phyloP scores from a whole-genome alignment of 1,140 invertebrate species.

The Carposina sasakii region DNA sequence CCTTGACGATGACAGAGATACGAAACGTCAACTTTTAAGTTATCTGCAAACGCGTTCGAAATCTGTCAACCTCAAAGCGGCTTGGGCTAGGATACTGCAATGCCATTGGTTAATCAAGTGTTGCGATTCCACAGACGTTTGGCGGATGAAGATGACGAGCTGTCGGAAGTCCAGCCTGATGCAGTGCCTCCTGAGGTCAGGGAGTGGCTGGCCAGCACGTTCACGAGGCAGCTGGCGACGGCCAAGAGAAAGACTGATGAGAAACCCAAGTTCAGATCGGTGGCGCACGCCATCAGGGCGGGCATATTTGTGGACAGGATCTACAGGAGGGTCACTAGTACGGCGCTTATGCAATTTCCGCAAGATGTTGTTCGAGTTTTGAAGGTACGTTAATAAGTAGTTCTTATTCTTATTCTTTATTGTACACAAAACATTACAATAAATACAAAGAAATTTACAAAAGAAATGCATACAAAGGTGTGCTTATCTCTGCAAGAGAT shows the following conservation, averaged over 20 bases:
- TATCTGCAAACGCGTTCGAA: too few species aligned
- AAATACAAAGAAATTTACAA: too few species aligned
- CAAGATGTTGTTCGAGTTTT: constrained; percentile 89
- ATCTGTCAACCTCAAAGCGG: too few species aligned
- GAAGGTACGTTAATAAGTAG: constrained; percentile 89
- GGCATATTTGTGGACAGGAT: constrained; percentile 98
- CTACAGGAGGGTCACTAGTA: constrained; percentile 90
- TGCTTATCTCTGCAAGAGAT: too few species aligned
- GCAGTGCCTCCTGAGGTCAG: constrained; percentile 95
- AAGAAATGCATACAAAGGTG: too few species aligned
- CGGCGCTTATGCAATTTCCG: constrained; percentile 91
- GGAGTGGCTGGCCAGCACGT: constrained; percentile 98
- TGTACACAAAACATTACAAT: too few species aligned
- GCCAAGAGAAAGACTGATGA: constrained; percentile 83
- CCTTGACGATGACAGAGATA: too few species aligned
- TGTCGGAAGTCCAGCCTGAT: constrained; percentile 96
- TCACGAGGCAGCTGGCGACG: constrained; percentile 90
- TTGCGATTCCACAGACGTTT: constrained; percentile 73
- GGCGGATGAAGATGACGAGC: constrained; percentile 93
- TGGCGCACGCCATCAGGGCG: constrained; percentile 97
- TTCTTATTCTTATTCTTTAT: too few species aligned
- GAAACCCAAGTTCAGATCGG: constrained; percentile 92
- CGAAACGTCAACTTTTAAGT: too few species aligned
- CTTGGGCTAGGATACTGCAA: too few species aligned
- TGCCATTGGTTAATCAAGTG: neutral